Percentiles rank a stretch among this genome's conserved stretches.
Evolutionary conservation across 1,140 invertebrate species (phyloP).

Genomic region (Drosophila kikkawai): DNA sequence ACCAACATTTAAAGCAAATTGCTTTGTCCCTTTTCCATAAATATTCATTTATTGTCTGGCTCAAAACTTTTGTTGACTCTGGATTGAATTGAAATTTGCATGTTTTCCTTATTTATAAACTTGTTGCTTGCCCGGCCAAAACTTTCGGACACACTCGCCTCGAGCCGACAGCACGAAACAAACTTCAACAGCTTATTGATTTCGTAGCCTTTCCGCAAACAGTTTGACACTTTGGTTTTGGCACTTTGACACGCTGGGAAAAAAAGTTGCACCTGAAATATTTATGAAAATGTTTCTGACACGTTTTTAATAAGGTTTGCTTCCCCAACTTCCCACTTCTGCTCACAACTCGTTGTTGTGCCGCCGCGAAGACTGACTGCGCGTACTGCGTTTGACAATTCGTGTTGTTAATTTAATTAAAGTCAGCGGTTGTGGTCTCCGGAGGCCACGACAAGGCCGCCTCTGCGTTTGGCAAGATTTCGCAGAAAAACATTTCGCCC

Average conservation of each 20-base stretch:
- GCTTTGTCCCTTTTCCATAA: slow-evolving; percentile 36
- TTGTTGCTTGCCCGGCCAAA: slow-evolving; percentile 52
- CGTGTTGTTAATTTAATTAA: slow-evolving; percentile 81
- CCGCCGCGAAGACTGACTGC: slow-evolving; percentile 26
- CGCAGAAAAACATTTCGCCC: slow-evolving; percentile 29
- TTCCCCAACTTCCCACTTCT: slow-evolving; percentile 11
- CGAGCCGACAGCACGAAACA: slow-evolving; percentile 10
- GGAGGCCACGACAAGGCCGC: slow-evolving; percentile 6
- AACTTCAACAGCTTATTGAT: slow-evolving; percentile 68
- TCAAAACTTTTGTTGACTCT: slow-evolving; percentile 48
- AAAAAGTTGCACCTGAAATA: slow-evolving; percentile 75
- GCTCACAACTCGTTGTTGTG: slow-evolving; percentile 34
- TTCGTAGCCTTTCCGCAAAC: slow-evolving; percentile 57
- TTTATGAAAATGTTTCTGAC: slow-evolving; percentile 82
- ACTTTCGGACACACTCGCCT: slow-evolving; percentile 9
- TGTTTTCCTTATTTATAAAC: slow-evolving; percentile 53
- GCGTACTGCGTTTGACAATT: slow-evolving; percentile 73
- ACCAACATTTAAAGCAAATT: slow-evolving; percentile 10
- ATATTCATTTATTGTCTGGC: slow-evolving; percentile 50
- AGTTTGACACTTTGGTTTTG: slow-evolving; percentile 63
- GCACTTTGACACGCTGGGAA: slow-evolving; percentile 69
- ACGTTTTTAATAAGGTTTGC: slow-evolving; percentile 78
- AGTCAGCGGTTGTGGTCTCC: slow-evolving; percentile 37
- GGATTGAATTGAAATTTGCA: slow-evolving; percentile 38
- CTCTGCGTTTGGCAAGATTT: slow-evolving; percentile 31